These are phyloP conservation scores for Desoria tigrina DNA, from an alignment of 2,888 invertebrate genomes.

Conservation along the genomic window DNA sequence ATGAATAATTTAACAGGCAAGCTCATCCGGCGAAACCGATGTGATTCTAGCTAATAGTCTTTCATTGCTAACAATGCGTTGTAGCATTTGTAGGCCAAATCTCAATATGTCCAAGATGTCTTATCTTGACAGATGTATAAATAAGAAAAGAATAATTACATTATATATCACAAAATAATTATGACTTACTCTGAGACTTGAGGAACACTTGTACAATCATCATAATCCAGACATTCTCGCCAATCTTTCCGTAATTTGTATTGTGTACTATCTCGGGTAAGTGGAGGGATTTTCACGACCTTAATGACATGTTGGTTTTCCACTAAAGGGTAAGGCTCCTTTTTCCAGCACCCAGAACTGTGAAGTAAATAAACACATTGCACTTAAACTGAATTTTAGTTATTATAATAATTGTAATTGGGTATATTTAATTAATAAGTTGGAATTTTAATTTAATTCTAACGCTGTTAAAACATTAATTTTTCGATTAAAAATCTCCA, in stretches of 20 bases:
- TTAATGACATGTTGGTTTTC: conserved; percentile 53
- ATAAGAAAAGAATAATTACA: too few species aligned
- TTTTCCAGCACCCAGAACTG: conserved; percentile 52
- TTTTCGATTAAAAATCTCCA: too few species aligned
- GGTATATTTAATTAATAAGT: background rate
- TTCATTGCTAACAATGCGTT: too few species aligned
- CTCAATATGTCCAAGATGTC: too few species aligned
- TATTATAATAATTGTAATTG: background rate
- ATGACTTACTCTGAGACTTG: conserved; percentile 51
- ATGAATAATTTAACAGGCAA: too few species aligned
- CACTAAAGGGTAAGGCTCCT: conserved; percentile 43
- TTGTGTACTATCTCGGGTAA: conserved; percentile 49
- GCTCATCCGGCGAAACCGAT: too few species aligned
- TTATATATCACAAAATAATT: too few species aligned
- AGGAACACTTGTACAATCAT: conserved; percentile 43
- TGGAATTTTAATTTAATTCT: background rate
- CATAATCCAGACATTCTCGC: conserved; percentile 49
- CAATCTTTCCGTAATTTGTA: conserved; percentile 52
- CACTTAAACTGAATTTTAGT: too few species aligned
- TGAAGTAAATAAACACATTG: background rate
- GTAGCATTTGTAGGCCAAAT: too few species aligned
- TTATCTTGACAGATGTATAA: too few species aligned
- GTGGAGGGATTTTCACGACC: conserved; percentile 52
- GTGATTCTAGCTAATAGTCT: too few species aligned
- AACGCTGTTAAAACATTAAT: background rate